Conservation (phyloP, 2,113 vertebrate species). For the Sander vitreus region DNA sequence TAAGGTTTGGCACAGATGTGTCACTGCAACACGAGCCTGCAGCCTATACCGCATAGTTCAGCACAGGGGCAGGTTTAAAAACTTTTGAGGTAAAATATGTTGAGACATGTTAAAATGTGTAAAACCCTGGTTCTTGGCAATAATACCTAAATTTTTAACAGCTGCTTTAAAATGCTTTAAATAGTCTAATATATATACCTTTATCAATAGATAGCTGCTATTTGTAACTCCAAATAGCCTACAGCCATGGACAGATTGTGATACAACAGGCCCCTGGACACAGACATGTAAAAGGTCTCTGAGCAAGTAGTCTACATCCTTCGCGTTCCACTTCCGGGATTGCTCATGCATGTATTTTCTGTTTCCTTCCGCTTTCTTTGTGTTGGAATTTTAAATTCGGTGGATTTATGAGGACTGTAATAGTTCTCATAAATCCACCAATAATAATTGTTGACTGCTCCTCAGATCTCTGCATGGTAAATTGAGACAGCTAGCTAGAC, state of each 20-base stretch:
- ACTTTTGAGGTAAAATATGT: slow-evolving; percentile 23
- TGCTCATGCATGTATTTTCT: no score
- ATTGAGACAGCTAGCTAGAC: no score
- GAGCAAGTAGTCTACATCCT: no score
- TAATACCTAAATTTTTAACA: not conserved
- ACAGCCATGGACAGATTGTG: not conserved
- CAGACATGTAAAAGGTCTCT: not conserved
- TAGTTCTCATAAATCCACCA: no score
- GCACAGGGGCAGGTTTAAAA: not conserved
- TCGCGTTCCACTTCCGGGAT: no score
- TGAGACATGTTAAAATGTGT: not conserved
- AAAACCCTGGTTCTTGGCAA: not conserved
- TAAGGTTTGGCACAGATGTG: slow-evolving; percentile 7
- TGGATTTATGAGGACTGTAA: no score
- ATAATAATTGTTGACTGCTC: no score
- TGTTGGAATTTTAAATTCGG: no score
- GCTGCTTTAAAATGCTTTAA: not conserved
- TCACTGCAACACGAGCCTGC: not conserved
- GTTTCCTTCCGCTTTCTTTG: no score
- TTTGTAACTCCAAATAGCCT: not conserved
- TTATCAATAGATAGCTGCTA: slow-evolving; percentile 8
- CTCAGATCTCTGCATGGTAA: no score
- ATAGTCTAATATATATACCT: not conserved
- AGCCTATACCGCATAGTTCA: not conserved
- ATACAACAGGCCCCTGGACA: not conserved